Evolutionary conservation across 1,140 invertebrate genomes (phyloP).

Genomic region (Ridgeia piscesae): DNA sequence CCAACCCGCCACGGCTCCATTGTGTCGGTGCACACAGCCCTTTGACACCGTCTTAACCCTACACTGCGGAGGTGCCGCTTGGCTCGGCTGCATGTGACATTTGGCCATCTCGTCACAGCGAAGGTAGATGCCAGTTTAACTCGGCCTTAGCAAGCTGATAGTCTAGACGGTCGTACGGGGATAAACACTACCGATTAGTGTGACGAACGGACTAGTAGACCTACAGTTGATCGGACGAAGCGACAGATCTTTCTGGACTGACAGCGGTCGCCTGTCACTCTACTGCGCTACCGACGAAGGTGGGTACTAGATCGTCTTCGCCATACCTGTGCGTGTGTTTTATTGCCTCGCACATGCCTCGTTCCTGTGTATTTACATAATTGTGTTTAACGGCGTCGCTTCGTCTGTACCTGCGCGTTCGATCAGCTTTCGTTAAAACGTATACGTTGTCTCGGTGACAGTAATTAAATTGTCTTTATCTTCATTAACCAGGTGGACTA

Average conservation of each 20-base stretch:
- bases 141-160: no score
- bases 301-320: neutral
- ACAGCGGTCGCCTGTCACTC: neutral
- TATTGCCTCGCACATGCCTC: neutral
- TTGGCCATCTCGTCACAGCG: neutral
- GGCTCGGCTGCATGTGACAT: no score
- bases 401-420: neutral
- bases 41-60: no score
- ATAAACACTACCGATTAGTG: neutral
- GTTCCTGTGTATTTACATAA: neutral
- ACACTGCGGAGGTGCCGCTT: neutral
- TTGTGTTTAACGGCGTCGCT: neutral
- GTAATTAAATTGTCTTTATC: neutral
- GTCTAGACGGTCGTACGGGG: no score
- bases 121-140: no score
- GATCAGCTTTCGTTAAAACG: neutral
- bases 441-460: neutral
- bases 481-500: no score
- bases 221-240: neutral
- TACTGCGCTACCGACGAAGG: neutral
- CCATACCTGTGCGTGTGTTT: neutral
- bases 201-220: neutral
- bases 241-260: neutral
- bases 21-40: no score
- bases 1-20: no score